Evolutionary conservation across 2,113 vertebrate species (phyloP), one percentile per base, ranked within the genome.

Genomic region (Choloepus hoffmanni): DNA sequence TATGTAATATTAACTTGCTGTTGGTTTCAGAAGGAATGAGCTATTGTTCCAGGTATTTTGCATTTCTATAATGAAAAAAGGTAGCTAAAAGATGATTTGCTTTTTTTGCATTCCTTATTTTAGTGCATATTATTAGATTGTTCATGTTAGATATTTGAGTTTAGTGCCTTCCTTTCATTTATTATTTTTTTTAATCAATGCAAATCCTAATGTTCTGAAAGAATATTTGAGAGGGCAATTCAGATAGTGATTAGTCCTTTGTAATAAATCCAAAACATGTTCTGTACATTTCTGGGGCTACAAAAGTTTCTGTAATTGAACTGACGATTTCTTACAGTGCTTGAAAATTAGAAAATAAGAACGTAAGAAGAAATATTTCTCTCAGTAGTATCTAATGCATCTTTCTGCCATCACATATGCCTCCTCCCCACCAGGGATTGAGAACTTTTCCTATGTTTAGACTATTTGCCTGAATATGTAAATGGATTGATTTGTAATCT

Each of bases 11-110:
- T 72, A 68, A 40, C 30, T 95, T 90, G 53, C 50, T 76, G 33
- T 81, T 95, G 70, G 26, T 85, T 94, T 96, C 62, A 89, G 73
- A 95, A 81, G 53, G 53, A 81, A 84, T 53, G 65, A 76, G 36
- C 89, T 88, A 58, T 95, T 96, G n/a, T 97, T 92, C 40, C 18
- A 95, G 60, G 7, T 53, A 87, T 63, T 96, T 95, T 95, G 72
- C 82, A 85, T 85, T 90, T 97, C 70, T 78, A 53, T n/a, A 73
- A 58, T 78, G 36, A 36, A 90, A 92, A 88, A 89, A 72, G 13
- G 45, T 82, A 76, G 28, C 21, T 90, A 76, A 94, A 88, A 96
- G 30, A 50, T 74, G 19, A 36, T 90, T 79, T 95, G 48, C 48
- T 76, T 96, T 84, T 74, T 68, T 55, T 68, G 33, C 62, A 77